Conservation (phyloP, 1,140 invertebrate species). For the Philaenus spumarius region DNA sequence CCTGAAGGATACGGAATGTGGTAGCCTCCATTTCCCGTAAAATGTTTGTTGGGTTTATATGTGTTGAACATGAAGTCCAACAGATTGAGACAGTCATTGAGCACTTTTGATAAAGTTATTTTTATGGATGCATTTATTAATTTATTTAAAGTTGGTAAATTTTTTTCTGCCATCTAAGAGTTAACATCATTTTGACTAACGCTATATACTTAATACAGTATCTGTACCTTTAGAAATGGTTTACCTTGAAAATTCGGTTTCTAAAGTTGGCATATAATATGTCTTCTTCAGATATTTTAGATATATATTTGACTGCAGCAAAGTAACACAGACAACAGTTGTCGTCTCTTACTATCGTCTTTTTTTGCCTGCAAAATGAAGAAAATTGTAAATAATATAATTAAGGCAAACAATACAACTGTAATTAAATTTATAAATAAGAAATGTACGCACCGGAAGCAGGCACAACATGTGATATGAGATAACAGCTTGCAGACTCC, state of each 20-base stretch:
- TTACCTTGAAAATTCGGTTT: slow-evolving; percentile 77
- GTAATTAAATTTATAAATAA: neutral
- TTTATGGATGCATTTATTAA: no score
- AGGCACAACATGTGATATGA: slow-evolving; percentile 65
- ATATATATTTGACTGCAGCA: slow-evolving; percentile 71
- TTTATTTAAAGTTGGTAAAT: no score
- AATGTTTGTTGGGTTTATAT: no score
- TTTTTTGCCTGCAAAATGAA: slow-evolving; percentile 48
- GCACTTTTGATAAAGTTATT: no score
- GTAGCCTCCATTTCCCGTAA: no score
- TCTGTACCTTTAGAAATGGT: no score
- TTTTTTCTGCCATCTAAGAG: no score
- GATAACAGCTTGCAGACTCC: slow-evolving; percentile 65
- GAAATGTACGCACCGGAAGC: slow-evolving; percentile 51
- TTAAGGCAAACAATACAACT: slow-evolving; percentile 14
- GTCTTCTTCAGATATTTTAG: slow-evolving; percentile 64
- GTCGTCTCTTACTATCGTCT: slow-evolving; percentile 66
- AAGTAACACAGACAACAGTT: slow-evolving; percentile 88
- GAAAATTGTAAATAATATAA: slow-evolving; percentile 14
- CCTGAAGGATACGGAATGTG: no score
- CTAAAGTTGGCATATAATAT: slow-evolving; percentile 82
- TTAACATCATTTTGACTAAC: no score
- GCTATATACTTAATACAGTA: no score
- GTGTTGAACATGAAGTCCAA: no score
- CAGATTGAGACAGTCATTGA: no score